phyloP scores from a whole-genome alignment of 2,113 vertebrate genomes.

The Cyprinodon variegatus region DNA sequence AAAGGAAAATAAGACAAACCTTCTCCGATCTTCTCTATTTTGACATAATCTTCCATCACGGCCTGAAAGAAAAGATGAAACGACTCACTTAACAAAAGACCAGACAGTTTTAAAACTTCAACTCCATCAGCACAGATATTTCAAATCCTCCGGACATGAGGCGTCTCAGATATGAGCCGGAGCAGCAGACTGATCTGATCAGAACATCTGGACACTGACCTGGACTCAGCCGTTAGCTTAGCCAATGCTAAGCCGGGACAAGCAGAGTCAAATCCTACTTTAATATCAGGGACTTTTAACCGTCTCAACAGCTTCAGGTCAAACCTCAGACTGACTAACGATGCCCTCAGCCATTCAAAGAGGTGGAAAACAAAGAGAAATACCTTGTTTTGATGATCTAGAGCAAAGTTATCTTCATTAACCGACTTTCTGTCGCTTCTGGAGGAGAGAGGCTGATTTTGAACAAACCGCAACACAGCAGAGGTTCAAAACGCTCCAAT shows the following conservation, averaged over 20 bases:
- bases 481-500: constrained; percentile 77
- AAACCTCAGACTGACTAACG: not conserved
- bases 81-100: not conserved
- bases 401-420: not conserved
- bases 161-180: no score
- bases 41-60: constrained; percentile 90
- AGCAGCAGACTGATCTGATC: no score
- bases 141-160: not conserved
- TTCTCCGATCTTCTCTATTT: constrained; percentile 99
- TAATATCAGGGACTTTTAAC: not conserved
- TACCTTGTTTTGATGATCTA: constrained; percentile 18
- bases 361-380: not conserved
- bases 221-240: not conserved
- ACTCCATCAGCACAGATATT: no score
- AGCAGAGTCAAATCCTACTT: not conserved
- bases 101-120: not conserved
- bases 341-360: no score
- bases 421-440: not conserved
- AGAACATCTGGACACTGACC: not conserved
- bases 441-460: constrained; percentile 47
- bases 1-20: constrained; percentile 77
- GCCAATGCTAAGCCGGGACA: not conserved
- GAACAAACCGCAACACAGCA: constrained; percentile 64
- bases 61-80: constrained; percentile 17
- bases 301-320: not conserved